Conservation (phyloP, 2,888 invertebrate species). For the Catocala sponsa region DNA sequence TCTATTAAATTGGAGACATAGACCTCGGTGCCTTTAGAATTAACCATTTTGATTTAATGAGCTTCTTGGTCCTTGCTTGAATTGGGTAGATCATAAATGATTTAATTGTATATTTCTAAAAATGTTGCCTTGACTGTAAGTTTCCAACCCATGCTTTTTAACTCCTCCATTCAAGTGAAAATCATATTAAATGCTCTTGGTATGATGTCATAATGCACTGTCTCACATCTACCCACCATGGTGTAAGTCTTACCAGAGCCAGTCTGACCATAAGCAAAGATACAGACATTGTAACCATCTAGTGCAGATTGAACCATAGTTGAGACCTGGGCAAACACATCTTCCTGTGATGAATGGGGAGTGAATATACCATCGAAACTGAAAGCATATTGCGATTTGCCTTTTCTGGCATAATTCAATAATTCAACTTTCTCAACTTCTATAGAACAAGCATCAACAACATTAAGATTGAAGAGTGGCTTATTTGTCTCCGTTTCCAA, state of each 20-base stretch:
- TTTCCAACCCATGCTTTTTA: constrained; percentile 93
- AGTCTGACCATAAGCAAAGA: constrained; percentile 97
- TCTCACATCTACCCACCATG: constrained; percentile 93
- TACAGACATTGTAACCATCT: constrained; percentile 96
- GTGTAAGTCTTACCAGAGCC: constrained; percentile 97
- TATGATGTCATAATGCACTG: constrained; percentile 92
- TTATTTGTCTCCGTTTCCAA: constrained; percentile 88
- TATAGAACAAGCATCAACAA: constrained; percentile 88
- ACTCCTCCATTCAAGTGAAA: constrained; percentile 91
- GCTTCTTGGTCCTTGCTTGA: constrained; percentile 89
- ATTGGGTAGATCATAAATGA: constrained; percentile 92
- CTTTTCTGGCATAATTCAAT: constrained; percentile 79
- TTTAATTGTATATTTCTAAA: constrained; percentile 95
- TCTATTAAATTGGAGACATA: constrained; percentile 92
- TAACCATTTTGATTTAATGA: constrained; percentile 93
- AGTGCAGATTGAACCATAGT: constrained; percentile 95
- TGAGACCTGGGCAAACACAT: constrained; percentile 95
- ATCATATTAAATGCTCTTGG: constrained; percentile 94
- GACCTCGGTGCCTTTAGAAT: constrained; percentile 90
- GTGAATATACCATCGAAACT: constrained; percentile 95
- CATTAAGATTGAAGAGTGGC: constrained; percentile 86
- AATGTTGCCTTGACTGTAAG: constrained; percentile 92
- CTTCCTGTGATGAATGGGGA: constrained; percentile 91
- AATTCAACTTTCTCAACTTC: constrained; percentile 88
- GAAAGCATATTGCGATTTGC: constrained; percentile 89